A percentile compares a stretch with the other conserved stretches of the same genome.
These are phyloP conservation scores for Mycalesis mineus DNA, from an alignment of 2,888 invertebrate genomes.

Conservation along the genomic window DNA sequence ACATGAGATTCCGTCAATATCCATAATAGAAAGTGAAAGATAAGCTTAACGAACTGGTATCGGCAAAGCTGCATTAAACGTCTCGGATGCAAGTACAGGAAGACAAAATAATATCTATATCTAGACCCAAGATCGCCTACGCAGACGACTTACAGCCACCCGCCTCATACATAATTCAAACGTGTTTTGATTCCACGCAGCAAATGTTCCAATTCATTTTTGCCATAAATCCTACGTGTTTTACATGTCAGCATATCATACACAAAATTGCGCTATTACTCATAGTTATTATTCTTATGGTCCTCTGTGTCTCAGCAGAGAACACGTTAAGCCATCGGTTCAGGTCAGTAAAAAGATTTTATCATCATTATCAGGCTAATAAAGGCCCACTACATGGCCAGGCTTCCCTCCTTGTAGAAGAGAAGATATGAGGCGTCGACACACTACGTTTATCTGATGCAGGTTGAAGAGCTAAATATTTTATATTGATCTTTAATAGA, in stretches of 20 bases:
- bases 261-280: constrained; percentile 14
- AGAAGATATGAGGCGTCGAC: too few species aligned
- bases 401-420: too few species aligned
- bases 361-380: too few species aligned
- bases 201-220: constrained; percentile 54
- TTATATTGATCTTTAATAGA: too few species aligned
- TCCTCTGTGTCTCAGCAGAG: too few species aligned
- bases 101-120: constrained; percentile 55
- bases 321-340: too few species aligned
- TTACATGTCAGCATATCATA: constrained; percentile 37
- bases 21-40: constrained; percentile 46
- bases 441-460: too few species aligned
- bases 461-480: too few species aligned
- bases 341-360: too few species aligned
- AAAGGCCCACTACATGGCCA: too few species aligned
- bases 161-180: constrained; percentile 56
- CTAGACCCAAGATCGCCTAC: constrained; percentile 53
- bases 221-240: constrained; percentile 48
- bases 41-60: constrained; percentile 56
- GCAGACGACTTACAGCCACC: constrained; percentile 49
- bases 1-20: constrained; percentile 28
- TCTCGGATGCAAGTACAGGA: constrained; percentile 41
- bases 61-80: constrained; percentile 37
- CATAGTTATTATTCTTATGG: constrained; percentile 5
- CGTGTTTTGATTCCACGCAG: constrained; percentile 45